Evolutionary conservation across 2,888 invertebrate species (phyloP), one percentile per base, ranked within the genome.

Genomic region (Notocelia uddmanniana): DNA sequence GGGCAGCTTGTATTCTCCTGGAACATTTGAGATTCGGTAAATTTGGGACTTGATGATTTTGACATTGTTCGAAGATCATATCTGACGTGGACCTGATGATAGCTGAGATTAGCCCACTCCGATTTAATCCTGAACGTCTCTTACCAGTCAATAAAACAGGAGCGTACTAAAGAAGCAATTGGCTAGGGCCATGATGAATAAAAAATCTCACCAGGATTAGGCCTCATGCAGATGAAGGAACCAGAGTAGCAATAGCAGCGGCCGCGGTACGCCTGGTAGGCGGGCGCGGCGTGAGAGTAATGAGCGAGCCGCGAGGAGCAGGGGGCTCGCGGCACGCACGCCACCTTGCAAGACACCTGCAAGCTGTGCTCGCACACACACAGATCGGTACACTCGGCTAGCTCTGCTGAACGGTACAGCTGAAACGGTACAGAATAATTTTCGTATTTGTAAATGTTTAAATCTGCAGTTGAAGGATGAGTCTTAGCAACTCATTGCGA

Each of bases 241-340:
- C 98, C 98, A 23, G 97, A 97, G 92, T 98, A 98, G 91, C 98
- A 98, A 80, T 98, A 96, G 90, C 98, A 98, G 73, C 97, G 95
- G 52, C 98, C 98, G 52, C 98, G 95, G 87, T 96, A 97, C 10
- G 98, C 98, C 89, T 97, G 97, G 92, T 97, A 98, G 68, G 97
- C 97, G 9, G 98, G 98, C 2, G 97, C 97, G 50, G 97, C 97
- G 90, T 98, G 98, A 83, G 97, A 97, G 94, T 98, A 98, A 90
- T 97, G 97, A 63, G 98, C 98, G 79, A 97, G 96, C 76, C 97
- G 96, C 13, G 97, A 97, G 79, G 97, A 97, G 91, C 98, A 98
- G 2, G 97, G 97, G 74, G 97, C 97, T 63, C 97, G 95, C 66
- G 97, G 97, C 60, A 98, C 97, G 90, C 98, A 98, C 77, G 98